Conservation (phyloP, 1,140 invertebrate species). For the Diuraphis noxia region DNA sequence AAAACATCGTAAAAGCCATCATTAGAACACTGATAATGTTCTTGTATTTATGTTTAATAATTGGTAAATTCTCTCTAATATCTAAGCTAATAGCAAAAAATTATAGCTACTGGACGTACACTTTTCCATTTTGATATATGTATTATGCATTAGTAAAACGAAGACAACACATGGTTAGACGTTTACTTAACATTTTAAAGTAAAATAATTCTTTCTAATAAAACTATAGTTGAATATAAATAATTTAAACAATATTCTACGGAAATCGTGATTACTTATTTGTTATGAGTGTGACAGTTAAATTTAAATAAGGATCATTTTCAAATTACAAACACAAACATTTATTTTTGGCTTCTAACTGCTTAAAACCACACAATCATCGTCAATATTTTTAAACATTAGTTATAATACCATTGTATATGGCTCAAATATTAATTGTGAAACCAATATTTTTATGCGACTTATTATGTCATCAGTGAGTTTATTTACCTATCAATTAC, state of each 20-base stretch:
- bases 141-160: too few relatives aligned
- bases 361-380: not conserved
- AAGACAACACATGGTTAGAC: too few relatives aligned
- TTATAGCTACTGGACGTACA: too few relatives aligned
- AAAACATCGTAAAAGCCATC: too few relatives aligned
- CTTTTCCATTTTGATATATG: too few relatives aligned
- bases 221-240: too few relatives aligned
- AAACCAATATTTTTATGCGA: not conserved
- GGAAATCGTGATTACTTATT: not conserved
- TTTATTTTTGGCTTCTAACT: not conserved
- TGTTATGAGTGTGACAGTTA: not conserved
- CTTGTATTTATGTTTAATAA: too few relatives aligned
- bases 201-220: not conserved
- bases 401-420: not conserved
- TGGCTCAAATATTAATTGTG: not conserved
- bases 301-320: not conserved
- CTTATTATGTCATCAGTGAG: not conserved
- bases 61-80: too few relatives aligned
- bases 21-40: too few relatives aligned
- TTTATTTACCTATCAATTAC: conserved; percentile 24
- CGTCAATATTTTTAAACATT: not conserved
- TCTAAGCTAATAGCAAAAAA: too few relatives aligned
- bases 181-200: not conserved
- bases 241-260: not conserved
- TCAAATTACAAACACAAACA: not conserved